These are phyloP conservation scores for Manis crassicaudata DNA, from an alignment of 2,797 vertebrate species.

Conservation along the genomic window DNA sequence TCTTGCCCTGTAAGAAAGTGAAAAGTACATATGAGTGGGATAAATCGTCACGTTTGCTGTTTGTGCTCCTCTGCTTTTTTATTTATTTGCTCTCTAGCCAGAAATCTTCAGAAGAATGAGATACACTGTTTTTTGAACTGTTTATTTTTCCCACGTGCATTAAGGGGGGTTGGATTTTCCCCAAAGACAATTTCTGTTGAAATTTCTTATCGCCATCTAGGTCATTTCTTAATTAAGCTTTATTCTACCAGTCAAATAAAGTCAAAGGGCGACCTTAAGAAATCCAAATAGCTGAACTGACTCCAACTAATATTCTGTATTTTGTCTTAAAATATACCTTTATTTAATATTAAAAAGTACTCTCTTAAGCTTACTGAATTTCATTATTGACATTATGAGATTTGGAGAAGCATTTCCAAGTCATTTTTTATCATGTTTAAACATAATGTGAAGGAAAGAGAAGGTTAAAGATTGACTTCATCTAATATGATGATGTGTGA, in stretches of 20 bases:
- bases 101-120: not conserved
- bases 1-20: not conserved
- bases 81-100: not conserved
- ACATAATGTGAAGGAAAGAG: not conserved
- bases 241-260: not conserved
- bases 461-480: not conserved
- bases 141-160: not conserved
- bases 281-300: not conserved
- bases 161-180: not conserved
- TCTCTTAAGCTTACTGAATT: not conserved
- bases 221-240: not conserved
- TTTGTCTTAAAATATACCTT: not conserved
- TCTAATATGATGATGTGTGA: not conserved
- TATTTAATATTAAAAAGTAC: not conserved
- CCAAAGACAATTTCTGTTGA: not conserved
- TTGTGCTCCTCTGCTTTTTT: not conserved
- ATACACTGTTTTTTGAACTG: not conserved
- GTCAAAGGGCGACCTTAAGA: not conserved
- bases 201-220: not conserved
- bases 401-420: not conserved
- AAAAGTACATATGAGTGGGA: not conserved
- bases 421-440: not conserved
- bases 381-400: not conserved
- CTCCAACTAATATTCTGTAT: not conserved
- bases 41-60: not conserved